Conservation (phyloP, 2,113 vertebrate genomes). For the Coptodon rendalli region DNA sequence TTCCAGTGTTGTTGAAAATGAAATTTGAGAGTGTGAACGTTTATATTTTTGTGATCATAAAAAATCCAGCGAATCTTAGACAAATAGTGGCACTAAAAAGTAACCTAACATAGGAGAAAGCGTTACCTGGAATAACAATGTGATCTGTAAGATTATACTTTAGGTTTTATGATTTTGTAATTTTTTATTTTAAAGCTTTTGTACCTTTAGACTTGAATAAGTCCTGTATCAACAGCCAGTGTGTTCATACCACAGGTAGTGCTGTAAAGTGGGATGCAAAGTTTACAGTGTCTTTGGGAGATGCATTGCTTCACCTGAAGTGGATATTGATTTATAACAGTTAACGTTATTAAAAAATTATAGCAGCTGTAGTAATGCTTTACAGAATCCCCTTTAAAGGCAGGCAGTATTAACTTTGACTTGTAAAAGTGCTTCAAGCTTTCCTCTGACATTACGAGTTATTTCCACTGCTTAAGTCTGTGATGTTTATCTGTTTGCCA, state of each 20-base stretch:
- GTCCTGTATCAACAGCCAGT: neutral
- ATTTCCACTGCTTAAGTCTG: constrained; percentile 27
- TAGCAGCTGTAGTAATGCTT: neutral
- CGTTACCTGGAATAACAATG: neutral
- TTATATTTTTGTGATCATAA: neutral
- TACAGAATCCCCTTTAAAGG: neutral
- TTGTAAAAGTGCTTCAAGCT: constrained; percentile 32
- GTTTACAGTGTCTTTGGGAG: neutral
- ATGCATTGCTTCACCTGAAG: neutral
- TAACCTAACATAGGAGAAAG: neutral
- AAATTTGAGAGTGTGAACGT: neutral
- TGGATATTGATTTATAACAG: neutral
- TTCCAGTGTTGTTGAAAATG: neutral
- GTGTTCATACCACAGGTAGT: neutral
- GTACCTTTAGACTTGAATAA: neutral
- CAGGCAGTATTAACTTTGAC: constrained; percentile 4
- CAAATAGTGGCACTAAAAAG: neutral
- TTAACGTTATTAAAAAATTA: neutral
- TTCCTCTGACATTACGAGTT: constrained; percentile 49
- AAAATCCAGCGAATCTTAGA: neutral
- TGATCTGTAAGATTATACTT: neutral
- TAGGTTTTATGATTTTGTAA: neutral
- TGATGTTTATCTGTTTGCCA: constrained; percentile 62
- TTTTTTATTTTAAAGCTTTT: neutral
- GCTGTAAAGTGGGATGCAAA: neutral